A percentile compares a stretch with the other conserved stretches of the same genome.
phyloP scores from a whole-genome alignment of 92 coral and sea anemone species.

The Phenganax stokvisi region DNA sequence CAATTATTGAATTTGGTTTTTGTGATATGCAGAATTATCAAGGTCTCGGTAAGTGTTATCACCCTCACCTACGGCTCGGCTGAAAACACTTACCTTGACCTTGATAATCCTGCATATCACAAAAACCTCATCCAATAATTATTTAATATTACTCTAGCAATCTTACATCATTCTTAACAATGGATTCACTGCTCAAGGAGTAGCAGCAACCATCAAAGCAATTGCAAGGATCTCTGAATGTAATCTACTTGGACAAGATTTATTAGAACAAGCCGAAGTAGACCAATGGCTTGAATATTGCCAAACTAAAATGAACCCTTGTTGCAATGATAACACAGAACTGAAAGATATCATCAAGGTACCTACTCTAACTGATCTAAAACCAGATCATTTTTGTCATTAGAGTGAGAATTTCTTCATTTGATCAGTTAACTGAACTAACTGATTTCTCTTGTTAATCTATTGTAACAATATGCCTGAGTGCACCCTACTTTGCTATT shows the following conservation, averaged over 20 bases:
- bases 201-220: constrained; percentile 28
- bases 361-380: not conserved
- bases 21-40: too few relatives aligned
- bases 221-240: constrained; percentile 17
- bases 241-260: constrained; percentile 54
- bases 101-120: not conserved
- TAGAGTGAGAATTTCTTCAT: not conserved
- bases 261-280: constrained; percentile 63
- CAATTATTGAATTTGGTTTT: too few relatives aligned
- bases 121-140: too few relatives aligned
- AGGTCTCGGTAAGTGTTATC: too few relatives aligned
- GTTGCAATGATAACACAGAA: constrained; percentile 43
- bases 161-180: constrained; percentile 18
- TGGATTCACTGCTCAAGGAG: constrained; percentile 12
- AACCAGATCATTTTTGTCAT: not conserved
- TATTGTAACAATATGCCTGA: too few relatives aligned
- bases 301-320: constrained; percentile 46
- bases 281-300: constrained; percentile 74
- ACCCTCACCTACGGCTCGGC: not conserved
- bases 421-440: too few relatives aligned
- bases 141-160: not conserved
- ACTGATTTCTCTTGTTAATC: too few relatives aligned
- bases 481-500: too few relatives aligned
- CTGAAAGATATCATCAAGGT: constrained; percentile 51
- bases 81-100: not conserved